Percentiles rank a stretch among this genome's conserved stretches.
Conservation (phyloP, 2,113 vertebrate species). For the Orycteropus afer region DNA sequence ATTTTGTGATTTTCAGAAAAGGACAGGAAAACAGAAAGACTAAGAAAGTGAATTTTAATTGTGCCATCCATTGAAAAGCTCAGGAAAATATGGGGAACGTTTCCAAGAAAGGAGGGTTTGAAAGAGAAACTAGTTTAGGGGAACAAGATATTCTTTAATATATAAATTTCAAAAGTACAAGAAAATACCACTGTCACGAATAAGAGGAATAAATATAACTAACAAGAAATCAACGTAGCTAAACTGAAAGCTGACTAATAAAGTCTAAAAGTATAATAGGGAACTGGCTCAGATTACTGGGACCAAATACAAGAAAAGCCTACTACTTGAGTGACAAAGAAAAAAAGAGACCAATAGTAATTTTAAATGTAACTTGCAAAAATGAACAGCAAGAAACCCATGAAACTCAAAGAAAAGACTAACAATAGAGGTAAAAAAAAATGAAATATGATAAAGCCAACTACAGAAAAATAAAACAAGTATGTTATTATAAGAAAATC, state of each 20-base stretch:
- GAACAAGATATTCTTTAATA: not conserved
- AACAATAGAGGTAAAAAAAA: not conserved
- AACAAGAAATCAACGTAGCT: constrained; percentile 20
- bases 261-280: not conserved
- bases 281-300: constrained; percentile 31
- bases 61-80: not conserved
- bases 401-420: not conserved
- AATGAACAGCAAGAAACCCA: constrained; percentile 30
- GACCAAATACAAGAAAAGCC: not conserved
- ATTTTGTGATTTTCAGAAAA: constrained; percentile 16
- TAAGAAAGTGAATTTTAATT: constrained; percentile 49
- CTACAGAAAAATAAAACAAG: not conserved
- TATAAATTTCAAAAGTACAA: not conserved
- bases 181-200: not conserved
- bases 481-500: not conserved
- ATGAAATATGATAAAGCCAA: not conserved
- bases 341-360: not conserved
- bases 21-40: not conserved
- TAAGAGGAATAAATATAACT: not conserved
- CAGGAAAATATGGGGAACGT: not conserved
- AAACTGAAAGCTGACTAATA: not conserved
- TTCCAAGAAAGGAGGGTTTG: not conserved
- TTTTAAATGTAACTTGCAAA: constrained; percentile 20
- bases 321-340: not conserved
- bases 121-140: not conserved